Evolutionary conservation across 2,113 vertebrate species (phyloP).

Genomic region (Petrocephalus zakoni): DNA sequence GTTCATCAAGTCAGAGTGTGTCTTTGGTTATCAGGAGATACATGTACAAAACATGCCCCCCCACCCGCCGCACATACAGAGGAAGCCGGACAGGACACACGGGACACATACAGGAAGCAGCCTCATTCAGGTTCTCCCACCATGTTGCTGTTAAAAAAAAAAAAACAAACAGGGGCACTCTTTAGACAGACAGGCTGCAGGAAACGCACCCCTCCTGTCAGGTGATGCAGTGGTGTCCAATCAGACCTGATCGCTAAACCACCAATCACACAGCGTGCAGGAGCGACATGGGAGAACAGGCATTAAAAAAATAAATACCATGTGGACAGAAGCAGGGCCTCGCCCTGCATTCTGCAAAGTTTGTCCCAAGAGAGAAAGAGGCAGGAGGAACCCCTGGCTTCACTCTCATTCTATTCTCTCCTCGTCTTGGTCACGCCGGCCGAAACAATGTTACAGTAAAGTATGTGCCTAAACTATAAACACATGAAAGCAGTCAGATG

Average conservation of each 20-base stretch:
- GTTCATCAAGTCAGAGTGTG: neutral
- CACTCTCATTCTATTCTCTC: neutral
- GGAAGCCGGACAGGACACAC: neutral
- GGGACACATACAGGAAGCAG: conserved; percentile 4
- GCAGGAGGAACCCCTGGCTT: neutral
- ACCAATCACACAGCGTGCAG: neutral
- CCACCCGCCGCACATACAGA: neutral
- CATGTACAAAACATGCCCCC: neutral
- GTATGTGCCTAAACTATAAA: neutral
- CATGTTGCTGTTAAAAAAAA: neutral
- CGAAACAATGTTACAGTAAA: neutral
- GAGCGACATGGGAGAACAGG: neutral
- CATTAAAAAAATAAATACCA: conserved; percentile 1
- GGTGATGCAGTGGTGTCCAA: neutral
- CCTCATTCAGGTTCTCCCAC: neutral
- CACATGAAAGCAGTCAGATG: neutral
- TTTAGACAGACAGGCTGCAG: neutral
- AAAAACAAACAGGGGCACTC: neutral
- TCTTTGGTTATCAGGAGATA: neutral
- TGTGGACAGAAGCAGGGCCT: neutral
- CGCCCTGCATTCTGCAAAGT: neutral
- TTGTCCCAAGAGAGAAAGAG: neutral
- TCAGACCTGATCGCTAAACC: neutral
- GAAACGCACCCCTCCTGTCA: neutral
- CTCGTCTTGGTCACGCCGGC: neutral